Conservation (phyloP, 1,140 invertebrate genomes). For the Drosophila nebulosa region DNA sequence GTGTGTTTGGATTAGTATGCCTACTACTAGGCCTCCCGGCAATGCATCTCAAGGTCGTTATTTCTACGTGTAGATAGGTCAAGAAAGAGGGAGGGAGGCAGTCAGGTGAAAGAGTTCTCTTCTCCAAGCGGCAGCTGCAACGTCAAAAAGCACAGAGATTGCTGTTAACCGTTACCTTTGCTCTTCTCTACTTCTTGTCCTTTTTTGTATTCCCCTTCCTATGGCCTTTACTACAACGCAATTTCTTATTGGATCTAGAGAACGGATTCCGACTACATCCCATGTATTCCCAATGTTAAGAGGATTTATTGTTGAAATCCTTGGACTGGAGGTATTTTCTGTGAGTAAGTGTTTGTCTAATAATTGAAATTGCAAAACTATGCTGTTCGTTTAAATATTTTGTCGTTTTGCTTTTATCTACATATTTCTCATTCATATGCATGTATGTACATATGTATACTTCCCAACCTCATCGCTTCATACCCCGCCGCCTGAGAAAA, state of each 20-base stretch:
- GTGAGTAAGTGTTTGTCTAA: neutral
- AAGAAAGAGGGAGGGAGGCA: neutral
- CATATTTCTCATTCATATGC: neutral
- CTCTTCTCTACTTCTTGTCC: neutral
- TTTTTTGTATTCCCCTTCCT: neutral
- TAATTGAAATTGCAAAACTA: neutral
- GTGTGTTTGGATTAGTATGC: neutral
- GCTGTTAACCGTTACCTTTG: neutral
- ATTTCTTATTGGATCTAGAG: neutral
- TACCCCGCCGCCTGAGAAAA: neutral
- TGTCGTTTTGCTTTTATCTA: neutral
- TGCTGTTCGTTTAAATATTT: neutral
- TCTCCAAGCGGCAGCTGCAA: neutral
- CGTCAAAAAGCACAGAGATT: neutral
- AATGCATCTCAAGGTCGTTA: neutral
- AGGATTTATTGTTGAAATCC: no score
- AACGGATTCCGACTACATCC: no score
- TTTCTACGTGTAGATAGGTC: neutral
- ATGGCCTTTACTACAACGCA: neutral
- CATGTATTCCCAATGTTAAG: no score
- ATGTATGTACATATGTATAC: no score
- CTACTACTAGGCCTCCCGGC: neutral
- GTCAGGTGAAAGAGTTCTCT: neutral
- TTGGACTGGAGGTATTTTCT: no score
- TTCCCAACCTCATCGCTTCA: no score